Conservation (phyloP, 37 sponge, comb jelly and placozoan species). For the Oscarella lobularis region DNA sequence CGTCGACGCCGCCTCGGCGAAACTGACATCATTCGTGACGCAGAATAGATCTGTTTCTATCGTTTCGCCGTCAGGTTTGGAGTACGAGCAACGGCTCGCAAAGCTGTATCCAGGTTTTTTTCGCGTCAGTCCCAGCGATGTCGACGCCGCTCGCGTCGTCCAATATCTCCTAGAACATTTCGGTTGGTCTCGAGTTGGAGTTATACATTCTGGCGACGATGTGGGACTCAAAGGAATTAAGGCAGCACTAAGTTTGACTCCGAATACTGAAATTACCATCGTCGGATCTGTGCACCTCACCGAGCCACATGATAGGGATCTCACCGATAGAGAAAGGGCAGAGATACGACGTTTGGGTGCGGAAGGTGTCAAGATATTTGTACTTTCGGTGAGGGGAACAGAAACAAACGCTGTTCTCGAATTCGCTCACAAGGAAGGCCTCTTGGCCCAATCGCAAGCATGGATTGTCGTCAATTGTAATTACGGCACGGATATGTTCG, state of each 20-base stretch:
- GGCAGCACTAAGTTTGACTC: too few relatives aligned
- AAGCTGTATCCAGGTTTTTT: not conserved
- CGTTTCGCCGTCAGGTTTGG: not conserved
- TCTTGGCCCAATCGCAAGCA: not conserved
- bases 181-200: not conserved
- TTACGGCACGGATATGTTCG: not conserved
- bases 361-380: too few relatives aligned
- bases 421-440: not conserved
- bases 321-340: too few relatives aligned
- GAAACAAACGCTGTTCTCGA: not conserved
- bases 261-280: too few relatives aligned
- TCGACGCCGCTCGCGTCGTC: not conserved
- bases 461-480: not conserved
- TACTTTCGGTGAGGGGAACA: too few relatives aligned
- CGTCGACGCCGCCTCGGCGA: not conserved
- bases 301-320: too few relatives aligned
- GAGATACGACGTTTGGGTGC: too few relatives aligned
- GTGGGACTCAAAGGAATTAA: not conserved
- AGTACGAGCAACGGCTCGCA: not conserved
- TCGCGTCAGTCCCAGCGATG: not conserved
- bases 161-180: not conserved
- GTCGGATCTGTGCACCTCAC: too few relatives aligned
- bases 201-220: not conserved
- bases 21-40: not conserved
- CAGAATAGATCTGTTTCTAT: not conserved